Conservation (phyloP, 2,797 vertebrate genomes). For the Eupleurogrammus muticus region DNA sequence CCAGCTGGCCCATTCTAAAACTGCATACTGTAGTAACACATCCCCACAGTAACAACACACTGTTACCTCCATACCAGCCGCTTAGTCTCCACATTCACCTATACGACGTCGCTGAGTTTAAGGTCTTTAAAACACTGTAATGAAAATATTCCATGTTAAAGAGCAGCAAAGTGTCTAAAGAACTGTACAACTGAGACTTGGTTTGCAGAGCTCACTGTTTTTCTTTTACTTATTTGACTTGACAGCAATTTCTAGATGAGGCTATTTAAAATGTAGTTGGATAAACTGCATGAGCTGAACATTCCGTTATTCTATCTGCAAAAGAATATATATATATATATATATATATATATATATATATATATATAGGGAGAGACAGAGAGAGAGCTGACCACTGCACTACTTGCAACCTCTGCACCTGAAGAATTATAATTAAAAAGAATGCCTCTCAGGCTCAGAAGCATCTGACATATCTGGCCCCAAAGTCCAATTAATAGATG, state of each 20-base stretch:
- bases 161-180: conserved; percentile 30
- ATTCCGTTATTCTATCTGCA: conserved; percentile 4
- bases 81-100: conserved; percentile 52
- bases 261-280: not conserved
- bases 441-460: conserved; percentile 37
- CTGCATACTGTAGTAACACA: conserved; percentile 74
- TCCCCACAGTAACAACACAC: conserved; percentile 61
- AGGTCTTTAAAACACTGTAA: conserved; percentile 25
- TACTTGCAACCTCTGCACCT: conserved; percentile 16
- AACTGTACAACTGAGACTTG: conserved; percentile 14
- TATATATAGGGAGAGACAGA: too few species aligned
- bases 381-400: too few species aligned
- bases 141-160: conserved; percentile 36
- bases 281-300: conserved; percentile 9
- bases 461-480: conserved; percentile 41
- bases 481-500: conserved; percentile 33
- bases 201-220: conserved; percentile 5
- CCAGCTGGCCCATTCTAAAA: conserved; percentile 72
- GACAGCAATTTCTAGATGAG: conserved; percentile 6
- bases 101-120: conserved; percentile 48
- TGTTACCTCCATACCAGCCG: conserved; percentile 63
- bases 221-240: conserved; percentile 1
- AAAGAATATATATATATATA: too few species aligned
- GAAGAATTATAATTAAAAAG: conserved; percentile 43
- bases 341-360: too few species aligned